Conservation (phyloP, 1,140 invertebrate genomes). For the Ylistrum balloti region DNA sequence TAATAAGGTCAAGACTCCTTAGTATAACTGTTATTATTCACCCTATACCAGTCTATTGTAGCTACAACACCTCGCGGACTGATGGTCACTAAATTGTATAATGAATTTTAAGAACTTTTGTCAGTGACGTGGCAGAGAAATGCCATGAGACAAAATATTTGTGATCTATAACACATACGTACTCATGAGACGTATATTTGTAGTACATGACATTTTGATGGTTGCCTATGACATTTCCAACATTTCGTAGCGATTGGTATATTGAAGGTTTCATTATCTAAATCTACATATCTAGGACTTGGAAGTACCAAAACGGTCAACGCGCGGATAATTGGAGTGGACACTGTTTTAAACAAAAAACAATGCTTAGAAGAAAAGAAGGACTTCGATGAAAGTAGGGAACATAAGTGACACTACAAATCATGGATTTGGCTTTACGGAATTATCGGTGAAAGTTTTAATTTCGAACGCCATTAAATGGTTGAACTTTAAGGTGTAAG, state of each 20-base stretch:
- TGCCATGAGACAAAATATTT: neutral
- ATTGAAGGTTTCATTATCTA: no score
- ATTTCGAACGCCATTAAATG: no score
- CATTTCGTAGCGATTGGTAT: neutral
- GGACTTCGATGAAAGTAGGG: no score
- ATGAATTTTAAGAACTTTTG: neutral
- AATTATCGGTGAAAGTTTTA: no score
- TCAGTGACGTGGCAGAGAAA: neutral
- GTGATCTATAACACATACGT: neutral
- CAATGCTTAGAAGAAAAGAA: no score
- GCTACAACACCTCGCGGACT: neutral
- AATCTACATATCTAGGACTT: no score
- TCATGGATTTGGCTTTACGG: no score
- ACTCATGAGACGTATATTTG: neutral
- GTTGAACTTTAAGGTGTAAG: no score
- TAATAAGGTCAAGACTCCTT: neutral
- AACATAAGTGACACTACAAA: no score
- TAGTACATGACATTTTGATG: neutral
- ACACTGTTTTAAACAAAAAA: no score
- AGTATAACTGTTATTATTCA: neutral
- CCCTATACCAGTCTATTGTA: neutral
- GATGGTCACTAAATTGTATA: neutral
- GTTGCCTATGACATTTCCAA: neutral
- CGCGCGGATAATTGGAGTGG: no score
- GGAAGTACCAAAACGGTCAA: no score